Evolutionary conservation across 2,888 invertebrate genomes (phyloP).

Genomic region (Folsomia candida): DNA sequence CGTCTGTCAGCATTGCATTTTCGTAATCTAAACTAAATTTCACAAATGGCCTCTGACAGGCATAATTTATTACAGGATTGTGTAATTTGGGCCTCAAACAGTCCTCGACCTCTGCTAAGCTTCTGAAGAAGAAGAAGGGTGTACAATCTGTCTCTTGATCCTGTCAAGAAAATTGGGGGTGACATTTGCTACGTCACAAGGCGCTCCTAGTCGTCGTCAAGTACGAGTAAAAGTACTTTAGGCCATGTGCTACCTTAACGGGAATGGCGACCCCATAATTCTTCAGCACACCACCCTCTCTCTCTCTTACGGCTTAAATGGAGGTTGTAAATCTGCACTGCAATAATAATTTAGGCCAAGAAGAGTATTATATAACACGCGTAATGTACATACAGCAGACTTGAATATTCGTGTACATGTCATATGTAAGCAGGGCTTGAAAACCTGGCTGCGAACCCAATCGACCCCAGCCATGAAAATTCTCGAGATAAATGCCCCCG

Average conservation of each 20-base stretch:
- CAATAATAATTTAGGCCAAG: not conserved
- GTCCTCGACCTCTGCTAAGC: not conserved
- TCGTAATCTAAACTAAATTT: not conserved
- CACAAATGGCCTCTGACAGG: not conserved
- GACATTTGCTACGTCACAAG: not conserved
- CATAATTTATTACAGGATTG: constrained; percentile 1
- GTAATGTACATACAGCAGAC: too few relatives aligned
- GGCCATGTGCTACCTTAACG: not conserved
- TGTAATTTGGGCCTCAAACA: not conserved
- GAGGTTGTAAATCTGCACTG: not conserved
- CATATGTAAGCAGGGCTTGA: too few relatives aligned
- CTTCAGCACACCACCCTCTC: not conserved
- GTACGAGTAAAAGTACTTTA: not conserved
- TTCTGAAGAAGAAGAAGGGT: too few relatives aligned
- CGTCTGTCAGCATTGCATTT: too few relatives aligned
- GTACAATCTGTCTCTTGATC: not conserved
- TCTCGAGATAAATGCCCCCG: too few relatives aligned
- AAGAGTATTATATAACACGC: too few relatives aligned
- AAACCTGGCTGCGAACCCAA: too few relatives aligned
- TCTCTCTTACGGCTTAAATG: not conserved
- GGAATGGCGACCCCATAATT: not conserved
- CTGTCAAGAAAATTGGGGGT: not conserved
- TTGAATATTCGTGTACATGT: too few relatives aligned
- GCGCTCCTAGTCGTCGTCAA: too few relatives aligned
- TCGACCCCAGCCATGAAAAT: too few relatives aligned